A percentile compares a stretch with the other conserved stretches of the same genome.
These are phyloP conservation scores for Sminthurinus aureus DNA, from an alignment of 2,888 invertebrate genomes.

Conservation along the genomic window DNA sequence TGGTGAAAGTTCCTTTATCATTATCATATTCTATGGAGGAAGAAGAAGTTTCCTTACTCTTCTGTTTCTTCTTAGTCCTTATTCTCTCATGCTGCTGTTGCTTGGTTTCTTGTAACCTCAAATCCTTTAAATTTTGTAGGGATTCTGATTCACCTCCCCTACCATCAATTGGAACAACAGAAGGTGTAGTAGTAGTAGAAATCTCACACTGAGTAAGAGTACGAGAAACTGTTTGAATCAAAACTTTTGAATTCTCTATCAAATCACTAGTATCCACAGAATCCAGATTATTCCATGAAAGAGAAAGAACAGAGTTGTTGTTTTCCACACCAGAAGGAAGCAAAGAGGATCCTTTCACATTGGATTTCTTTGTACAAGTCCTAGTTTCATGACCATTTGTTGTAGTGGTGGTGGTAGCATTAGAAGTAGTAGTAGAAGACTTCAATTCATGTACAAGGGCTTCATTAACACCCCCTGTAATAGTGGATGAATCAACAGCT, in stretches of 20 bases:
- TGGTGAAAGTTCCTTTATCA: background rate
- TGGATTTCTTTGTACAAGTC: background rate
- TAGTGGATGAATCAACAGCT: constrained; percentile 25
- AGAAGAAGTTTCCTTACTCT: background rate
- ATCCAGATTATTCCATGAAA: constrained; percentile 36
- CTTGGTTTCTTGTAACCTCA: background rate
- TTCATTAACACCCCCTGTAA: constrained; percentile 26
- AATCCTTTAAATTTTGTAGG: background rate
- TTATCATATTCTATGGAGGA: constrained; percentile 17
- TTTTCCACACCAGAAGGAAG: constrained; percentile 16
- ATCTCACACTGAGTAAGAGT: constrained; percentile 43
- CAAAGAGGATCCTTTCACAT: background rate
- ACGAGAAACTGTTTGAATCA: constrained; percentile 50
- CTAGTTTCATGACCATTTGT: background rate
- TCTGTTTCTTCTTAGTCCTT: background rate
- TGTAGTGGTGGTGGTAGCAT: background rate
- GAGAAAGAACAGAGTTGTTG: constrained; percentile 21
- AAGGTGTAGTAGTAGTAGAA: background rate
- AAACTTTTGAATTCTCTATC: constrained; percentile 54
- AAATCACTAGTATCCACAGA: constrained; percentile 39
- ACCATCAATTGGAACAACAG: background rate
- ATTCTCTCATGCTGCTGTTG: background rate
- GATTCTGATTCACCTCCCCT: background rate
- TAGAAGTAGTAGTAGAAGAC: background rate
- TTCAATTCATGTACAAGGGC: constrained; percentile 29